Evolutionary conservation across 1,140 invertebrate species (phyloP).

Genomic region (Choristoneura fumiferana): DNA sequence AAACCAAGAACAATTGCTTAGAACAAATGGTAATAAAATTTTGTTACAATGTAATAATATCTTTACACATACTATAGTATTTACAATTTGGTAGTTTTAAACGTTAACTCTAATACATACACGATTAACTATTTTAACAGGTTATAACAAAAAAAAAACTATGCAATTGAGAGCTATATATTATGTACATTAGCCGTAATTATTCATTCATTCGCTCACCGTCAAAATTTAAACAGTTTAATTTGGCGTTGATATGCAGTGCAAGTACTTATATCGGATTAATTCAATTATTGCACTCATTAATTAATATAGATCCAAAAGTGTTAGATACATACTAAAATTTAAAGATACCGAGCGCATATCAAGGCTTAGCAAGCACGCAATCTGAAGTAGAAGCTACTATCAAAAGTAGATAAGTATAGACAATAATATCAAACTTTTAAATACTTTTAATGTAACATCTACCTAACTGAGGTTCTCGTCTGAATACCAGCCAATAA

Average conservation of each 20-base stretch:
- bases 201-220: conserved; percentile 40
- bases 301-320: conserved; percentile 36
- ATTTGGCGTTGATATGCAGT: conserved; percentile 70
- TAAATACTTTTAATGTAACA: no score
- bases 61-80: conserved; percentile 64
- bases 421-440: no score
- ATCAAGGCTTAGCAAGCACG: no score
- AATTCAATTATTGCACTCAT: conserved; percentile 46
- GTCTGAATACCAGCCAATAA: no score
- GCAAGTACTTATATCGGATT: conserved; percentile 43
- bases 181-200: conserved; percentile 55
- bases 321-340: conserved; percentile 35
- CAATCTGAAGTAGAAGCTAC: no score
- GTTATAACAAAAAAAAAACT: conserved; percentile 57
- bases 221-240: conserved; percentile 26
- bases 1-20: conserved; percentile 74
- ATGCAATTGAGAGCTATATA: conserved; percentile 40
- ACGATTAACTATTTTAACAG: conserved; percentile 55
- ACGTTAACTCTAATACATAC: conserved; percentile 73
- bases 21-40: conserved; percentile 77
- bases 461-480: no score
- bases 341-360: conserved; percentile 20
- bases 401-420: no score
- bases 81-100: conserved; percentile 75
- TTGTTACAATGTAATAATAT: conserved; percentile 73